phyloP scores from a whole-genome alignment of 1,140 invertebrate species.

The Drosophila azteca region DNA sequence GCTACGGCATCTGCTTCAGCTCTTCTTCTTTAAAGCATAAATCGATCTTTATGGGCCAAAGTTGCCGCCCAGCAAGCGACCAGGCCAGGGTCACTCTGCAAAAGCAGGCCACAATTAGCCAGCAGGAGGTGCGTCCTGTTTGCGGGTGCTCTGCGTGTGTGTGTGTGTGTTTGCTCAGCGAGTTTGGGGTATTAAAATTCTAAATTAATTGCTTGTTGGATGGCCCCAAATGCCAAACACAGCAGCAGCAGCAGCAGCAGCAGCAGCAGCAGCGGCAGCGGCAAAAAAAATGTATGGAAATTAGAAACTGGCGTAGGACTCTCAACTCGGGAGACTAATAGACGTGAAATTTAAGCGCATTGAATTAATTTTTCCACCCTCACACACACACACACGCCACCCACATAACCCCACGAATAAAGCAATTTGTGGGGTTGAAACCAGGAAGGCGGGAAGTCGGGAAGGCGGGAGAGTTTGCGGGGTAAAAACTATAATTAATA shows the following conservation, averaged over 20 bases:
- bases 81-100: slow-evolving; percentile 25
- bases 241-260: slow-evolving; percentile 24
- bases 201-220: slow-evolving; percentile 69
- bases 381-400: neutral
- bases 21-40: neutral
- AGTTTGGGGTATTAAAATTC: slow-evolving; percentile 79
- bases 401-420: slow-evolving; percentile 42
- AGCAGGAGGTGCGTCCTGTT: neutral
- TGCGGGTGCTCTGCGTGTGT: slow-evolving; percentile 2
- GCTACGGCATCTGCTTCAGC: neutral
- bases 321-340: slow-evolving; percentile 64
- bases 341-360: slow-evolving; percentile 81
- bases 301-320: slow-evolving; percentile 65
- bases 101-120: slow-evolving; percentile 42
- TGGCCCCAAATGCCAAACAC: slow-evolving; percentile 44
- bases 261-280: neutral
- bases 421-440: slow-evolving; percentile 55
- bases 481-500: slow-evolving; percentile 78
- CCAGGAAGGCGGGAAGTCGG: no score
- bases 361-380: slow-evolving; percentile 66
- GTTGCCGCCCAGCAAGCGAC: neutral
- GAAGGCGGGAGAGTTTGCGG: no score
- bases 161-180: slow-evolving; percentile 37
- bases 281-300: slow-evolving; percentile 59
- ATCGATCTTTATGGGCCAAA: slow-evolving; percentile 16